These are phyloP conservation scores for Aradus depressus DNA, from an alignment of 2,888 invertebrate genomes.

Conservation along the genomic window DNA sequence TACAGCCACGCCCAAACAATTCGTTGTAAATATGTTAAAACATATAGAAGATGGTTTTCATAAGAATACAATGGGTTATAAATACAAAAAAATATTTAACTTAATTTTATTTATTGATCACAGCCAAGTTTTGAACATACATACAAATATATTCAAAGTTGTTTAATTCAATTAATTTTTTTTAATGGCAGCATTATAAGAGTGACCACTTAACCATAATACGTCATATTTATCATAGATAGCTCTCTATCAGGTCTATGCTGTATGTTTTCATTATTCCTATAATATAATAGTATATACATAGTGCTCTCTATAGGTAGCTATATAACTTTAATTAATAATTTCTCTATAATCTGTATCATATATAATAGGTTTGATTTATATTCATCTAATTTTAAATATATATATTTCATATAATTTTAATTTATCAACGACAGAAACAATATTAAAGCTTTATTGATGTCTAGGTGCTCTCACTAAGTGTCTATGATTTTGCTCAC, in stretches of 20 bases:
- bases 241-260: no score
- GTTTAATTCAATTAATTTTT: no score
- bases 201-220: constrained; percentile 11
- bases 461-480: constrained; percentile 24
- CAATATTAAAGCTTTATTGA: constrained; percentile 15
- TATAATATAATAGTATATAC: neutral
- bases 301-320: neutral
- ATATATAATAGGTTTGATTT: neutral
- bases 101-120: constrained; percentile 14
- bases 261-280: no score
- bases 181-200: constrained; percentile 22
- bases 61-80: no score
- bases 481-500: constrained; percentile 13
- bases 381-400: neutral
- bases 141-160: constrained; percentile 20
- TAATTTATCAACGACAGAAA: constrained; percentile 9
- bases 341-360: constrained; percentile 7
- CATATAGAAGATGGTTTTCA: no score
- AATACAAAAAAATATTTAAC: neutral
- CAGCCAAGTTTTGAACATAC: constrained; percentile 27
- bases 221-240: constrained; percentile 7
- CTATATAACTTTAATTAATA: constrained; percentile 8
- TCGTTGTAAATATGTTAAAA: no score
- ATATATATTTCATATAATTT: neutral
- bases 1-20: no score